phyloP scores from a whole-genome alignment of 64 coral and sea anemone species.

The Montipora foliosa region DNA sequence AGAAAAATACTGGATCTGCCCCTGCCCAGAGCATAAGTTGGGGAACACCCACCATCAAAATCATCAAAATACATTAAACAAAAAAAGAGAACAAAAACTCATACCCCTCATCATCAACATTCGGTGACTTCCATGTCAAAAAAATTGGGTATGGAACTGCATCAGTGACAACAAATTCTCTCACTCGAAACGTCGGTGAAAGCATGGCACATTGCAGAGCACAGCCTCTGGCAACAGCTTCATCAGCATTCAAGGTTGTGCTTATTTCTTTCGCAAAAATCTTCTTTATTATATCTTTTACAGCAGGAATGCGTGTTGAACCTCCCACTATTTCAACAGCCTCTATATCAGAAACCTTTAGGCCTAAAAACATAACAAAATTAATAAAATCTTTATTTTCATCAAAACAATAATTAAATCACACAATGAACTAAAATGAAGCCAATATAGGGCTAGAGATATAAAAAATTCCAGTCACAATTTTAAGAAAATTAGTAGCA shows the following conservation, averaged over 20 bases:
- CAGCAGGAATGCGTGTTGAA: conserved; percentile 88
- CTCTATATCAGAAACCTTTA: conserved; percentile 86
- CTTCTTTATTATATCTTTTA: conserved; percentile 83
- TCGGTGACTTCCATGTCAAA: conserved; percentile 85
- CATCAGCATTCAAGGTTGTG: conserved; percentile 97
- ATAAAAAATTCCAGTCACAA: no score
- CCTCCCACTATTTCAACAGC: conserved; percentile 96
- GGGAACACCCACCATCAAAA: no score
- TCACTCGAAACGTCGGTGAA: conserved; percentile 94
- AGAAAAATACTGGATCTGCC: no score
- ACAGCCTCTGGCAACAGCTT: conserved; percentile 97
- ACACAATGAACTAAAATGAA: no score
- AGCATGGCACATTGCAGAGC: conserved; percentile 96
- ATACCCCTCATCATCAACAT: conserved; percentile 91
- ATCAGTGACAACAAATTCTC: conserved; percentile 94
- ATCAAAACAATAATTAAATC: no score
- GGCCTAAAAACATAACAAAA: conserved; percentile 37
- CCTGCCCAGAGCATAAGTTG: no score
- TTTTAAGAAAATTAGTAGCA: no score
- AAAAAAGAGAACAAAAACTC: not conserved
- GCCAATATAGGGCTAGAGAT: no score
- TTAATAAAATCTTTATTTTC: no score
- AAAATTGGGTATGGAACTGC: conserved; percentile 89
- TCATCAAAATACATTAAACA: not conserved
- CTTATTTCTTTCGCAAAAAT: conserved; percentile 89